These are phyloP conservation scores for Machimus rusticus DNA, from an alignment of 2,888 invertebrate genomes.

Conservation along the genomic window DNA sequence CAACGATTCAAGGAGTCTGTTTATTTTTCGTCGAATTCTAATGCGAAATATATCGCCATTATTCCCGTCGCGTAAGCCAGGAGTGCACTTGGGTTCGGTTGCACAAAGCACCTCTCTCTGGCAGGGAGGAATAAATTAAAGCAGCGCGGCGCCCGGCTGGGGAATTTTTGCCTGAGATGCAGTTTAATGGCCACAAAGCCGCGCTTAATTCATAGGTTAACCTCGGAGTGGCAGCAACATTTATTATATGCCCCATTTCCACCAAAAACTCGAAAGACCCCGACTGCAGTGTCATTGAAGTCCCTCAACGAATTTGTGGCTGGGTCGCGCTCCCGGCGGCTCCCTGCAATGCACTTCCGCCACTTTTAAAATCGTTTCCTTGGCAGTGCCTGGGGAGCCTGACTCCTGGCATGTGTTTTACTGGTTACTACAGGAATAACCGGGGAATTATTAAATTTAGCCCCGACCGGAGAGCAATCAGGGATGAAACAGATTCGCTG, in stretches of 20 bases:
- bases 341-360: conserved; percentile 11
- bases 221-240: conserved; percentile 13
- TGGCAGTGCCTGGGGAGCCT: not conserved
- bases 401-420: not conserved
- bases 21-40: not conserved
- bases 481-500: not conserved
- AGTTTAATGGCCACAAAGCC: conserved; percentile 14
- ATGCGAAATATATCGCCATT: not conserved
- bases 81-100: not conserved
- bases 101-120: not conserved
- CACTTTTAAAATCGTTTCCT: conserved; percentile 5
- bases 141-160: not conserved
- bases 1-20: not conserved
- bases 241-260: conserved; percentile 31
- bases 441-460: conserved; percentile 20
- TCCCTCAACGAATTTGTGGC: conserved; percentile 21
- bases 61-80: not conserved
- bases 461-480: not conserved
- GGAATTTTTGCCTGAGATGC: conserved; percentile 12
- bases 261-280: conserved; percentile 1
- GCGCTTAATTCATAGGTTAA: conserved; percentile 31
- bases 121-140: conserved; percentile 15
- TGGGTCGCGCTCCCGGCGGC: not conserved
- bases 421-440: not conserved
- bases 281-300: conserved; percentile 26